A percentile compares a stretch with the other conserved stretches of the same genome.
These are phyloP conservation scores for Hydriomena furcata DNA, from an alignment of 2,888 invertebrate genomes.

Conservation along the genomic window DNA sequence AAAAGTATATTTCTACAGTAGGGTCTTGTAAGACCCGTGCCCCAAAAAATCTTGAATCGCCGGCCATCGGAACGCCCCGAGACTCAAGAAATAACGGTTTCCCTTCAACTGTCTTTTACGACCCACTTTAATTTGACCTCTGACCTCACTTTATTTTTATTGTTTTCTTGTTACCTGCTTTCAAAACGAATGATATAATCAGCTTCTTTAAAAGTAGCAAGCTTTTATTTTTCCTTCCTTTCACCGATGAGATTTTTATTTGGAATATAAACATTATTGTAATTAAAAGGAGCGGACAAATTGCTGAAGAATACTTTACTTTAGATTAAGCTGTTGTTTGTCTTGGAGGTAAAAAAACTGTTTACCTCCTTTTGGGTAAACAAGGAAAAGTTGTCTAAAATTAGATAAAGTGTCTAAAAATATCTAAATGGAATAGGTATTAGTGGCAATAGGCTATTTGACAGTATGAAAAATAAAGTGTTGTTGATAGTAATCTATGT, in stretches of 20 bases:
- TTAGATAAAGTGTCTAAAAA: no score
- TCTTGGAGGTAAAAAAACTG: no score
- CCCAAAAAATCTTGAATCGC: constrained; percentile 14
- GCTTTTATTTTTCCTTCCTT: constrained; percentile 12
- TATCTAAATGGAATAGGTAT: no score
- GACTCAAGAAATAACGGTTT: constrained; percentile 30
- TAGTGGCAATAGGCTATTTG: no score
- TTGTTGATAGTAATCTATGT: no score
- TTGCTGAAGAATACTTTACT: no score
- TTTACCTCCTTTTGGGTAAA: no score
- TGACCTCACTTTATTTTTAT: constrained; percentile 36
- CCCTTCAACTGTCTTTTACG: constrained; percentile 33
- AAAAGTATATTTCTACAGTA: constrained; percentile 15
- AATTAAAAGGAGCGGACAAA: neutral
- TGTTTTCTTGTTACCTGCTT: constrained; percentile 36
- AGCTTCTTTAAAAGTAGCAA: constrained; percentile 19
- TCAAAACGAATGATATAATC: constrained; percentile 35
- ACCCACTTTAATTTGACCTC: constrained; percentile 35
- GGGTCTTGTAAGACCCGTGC: constrained; percentile 18
- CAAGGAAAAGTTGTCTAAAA: no score
- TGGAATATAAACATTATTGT: neutral
- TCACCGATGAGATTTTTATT: neutral
- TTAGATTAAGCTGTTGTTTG: no score
- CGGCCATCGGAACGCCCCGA: constrained; percentile 16
- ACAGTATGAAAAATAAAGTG: no score